These are phyloP conservation scores for Muschampia plurimacula DNA, from an alignment of 2,888 invertebrate species.

Conservation along the genomic window DNA sequence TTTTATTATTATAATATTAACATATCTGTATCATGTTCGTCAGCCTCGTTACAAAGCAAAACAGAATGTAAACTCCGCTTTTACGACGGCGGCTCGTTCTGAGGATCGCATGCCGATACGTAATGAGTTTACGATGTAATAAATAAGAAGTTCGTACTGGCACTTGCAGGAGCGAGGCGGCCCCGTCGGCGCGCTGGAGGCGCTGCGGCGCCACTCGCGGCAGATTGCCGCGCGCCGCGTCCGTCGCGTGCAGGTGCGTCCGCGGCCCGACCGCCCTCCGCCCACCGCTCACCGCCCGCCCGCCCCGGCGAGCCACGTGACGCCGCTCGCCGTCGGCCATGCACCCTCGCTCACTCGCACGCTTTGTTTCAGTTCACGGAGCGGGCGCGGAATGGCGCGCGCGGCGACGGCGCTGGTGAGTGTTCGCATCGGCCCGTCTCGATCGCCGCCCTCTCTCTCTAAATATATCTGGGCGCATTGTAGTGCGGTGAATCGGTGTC, in stretches of 20 bases:
- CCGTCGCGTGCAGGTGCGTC: conserved; percentile 92
- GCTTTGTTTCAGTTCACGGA: conserved; percentile 79
- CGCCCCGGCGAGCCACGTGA: conserved; percentile 2
- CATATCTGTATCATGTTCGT: conserved; percentile 38
- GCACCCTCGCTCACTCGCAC: conserved; percentile 49
- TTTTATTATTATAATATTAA: conserved; percentile 19
- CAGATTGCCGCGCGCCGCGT: conserved; percentile 93
- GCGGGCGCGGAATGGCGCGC: conserved; percentile 76
- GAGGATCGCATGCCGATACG: conserved; percentile 34
- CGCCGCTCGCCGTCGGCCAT: not conserved
- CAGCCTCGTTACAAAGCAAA: conserved; percentile 38
- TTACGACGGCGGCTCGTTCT: conserved; percentile 46
- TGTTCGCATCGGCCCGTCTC: conserved; percentile 49
- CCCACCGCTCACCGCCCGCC: conserved; percentile 10
- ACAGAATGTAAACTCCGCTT: conserved; percentile 42
- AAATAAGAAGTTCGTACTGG: conserved; percentile 60
- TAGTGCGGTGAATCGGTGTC: conserved; percentile 53
- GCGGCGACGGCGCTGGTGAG: conserved; percentile 77
- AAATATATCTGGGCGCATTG: conserved; percentile 65
- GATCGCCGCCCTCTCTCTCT: conserved; percentile 57
- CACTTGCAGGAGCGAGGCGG: conserved; percentile 38
- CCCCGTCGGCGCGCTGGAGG: conserved; percentile 84
- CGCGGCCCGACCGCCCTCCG: conserved; percentile 38
- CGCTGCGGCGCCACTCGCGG: conserved; percentile 93
- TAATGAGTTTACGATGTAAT: conserved; percentile 61